These are phyloP conservation scores for Vireo griseus DNA, from an alignment of 2,797 vertebrate genomes.

Conservation along the genomic window DNA sequence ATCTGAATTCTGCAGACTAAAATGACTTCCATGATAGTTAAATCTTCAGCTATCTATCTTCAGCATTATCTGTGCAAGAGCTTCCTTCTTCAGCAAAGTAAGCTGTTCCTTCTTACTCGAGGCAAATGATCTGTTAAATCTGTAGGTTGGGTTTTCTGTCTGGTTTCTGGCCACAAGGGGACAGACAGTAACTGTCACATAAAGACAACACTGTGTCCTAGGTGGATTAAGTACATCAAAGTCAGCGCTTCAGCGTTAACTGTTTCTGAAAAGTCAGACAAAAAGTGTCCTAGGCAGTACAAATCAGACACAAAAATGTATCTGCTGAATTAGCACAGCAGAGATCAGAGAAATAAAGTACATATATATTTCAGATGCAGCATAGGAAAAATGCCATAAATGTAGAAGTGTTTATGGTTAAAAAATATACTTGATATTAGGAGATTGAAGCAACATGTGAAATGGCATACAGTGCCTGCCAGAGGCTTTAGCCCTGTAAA, in stretches of 20 bases:
- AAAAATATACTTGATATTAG: background rate
- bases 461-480: background rate
- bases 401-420: background rate
- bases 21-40: background rate
- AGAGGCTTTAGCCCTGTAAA: background rate
- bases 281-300: background rate
- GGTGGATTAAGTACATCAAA: background rate
- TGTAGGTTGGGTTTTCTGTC: background rate
- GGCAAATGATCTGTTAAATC: background rate
- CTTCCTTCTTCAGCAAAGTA: background rate
- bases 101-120: background rate
- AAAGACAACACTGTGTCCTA: background rate
- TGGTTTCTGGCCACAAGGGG: slow-evolving; percentile 20
- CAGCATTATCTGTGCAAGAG: background rate
- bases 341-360: background rate
- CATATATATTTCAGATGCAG: background rate
- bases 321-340: background rate
- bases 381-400: background rate
- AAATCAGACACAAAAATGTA: background rate
- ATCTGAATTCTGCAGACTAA: background rate
- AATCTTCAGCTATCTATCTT: background rate
- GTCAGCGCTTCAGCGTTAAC: background rate
- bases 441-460: background rate
- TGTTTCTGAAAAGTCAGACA: background rate
- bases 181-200: background rate